Percentiles rank a stretch among this genome's conserved stretches.
These are phyloP conservation scores for Laticauda colubrina DNA, from an alignment of 2,113 vertebrate species.

Conservation along the genomic window DNA sequence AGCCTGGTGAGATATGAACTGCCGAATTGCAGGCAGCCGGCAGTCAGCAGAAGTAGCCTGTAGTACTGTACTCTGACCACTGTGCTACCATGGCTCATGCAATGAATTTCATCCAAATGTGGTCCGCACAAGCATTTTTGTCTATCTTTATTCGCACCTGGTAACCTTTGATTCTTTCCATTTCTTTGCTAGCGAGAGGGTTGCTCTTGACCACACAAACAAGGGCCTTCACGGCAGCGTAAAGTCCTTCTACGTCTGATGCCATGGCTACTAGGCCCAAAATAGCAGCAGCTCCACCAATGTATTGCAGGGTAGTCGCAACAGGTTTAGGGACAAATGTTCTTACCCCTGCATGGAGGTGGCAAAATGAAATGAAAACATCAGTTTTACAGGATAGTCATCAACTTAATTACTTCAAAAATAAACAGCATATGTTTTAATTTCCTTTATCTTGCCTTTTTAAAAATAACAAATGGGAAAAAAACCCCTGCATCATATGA, in stretches of 20 bases:
- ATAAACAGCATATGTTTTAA: background rate
- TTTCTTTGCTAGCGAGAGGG: slow-evolving; percentile 95
- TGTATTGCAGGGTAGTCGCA: slow-evolving; percentile 93
- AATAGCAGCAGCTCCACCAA: slow-evolving; percentile 95
- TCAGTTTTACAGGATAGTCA: background rate
- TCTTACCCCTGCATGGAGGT: slow-evolving; percentile 81
- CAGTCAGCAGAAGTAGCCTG: too few relatives aligned
- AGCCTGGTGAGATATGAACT: too few relatives aligned
- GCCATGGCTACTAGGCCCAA: slow-evolving; percentile 97
- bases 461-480: background rate
- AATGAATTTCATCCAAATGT: background rate
- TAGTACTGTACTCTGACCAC: too few relatives aligned
- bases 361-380: slow-evolving; percentile 35
- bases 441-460: background rate
- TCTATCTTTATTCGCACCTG: slow-evolving; percentile 76
- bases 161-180: slow-evolving; percentile 98
- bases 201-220: slow-evolving; percentile 98
- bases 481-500: background rate
- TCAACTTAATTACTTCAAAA: background rate
- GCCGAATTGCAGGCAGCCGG: too few relatives aligned
- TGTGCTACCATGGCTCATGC: too few relatives aligned
- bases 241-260: slow-evolving; percentile 95
- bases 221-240: slow-evolving; percentile 95
- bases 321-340: slow-evolving; percentile 94
- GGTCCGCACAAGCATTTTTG: background rate